Percentiles rank a stretch among this genome's conserved stretches.
phyloP scores from a whole-genome alignment of 2,113 vertebrate species.

The Sinocyclocheilus grahami region DNA sequence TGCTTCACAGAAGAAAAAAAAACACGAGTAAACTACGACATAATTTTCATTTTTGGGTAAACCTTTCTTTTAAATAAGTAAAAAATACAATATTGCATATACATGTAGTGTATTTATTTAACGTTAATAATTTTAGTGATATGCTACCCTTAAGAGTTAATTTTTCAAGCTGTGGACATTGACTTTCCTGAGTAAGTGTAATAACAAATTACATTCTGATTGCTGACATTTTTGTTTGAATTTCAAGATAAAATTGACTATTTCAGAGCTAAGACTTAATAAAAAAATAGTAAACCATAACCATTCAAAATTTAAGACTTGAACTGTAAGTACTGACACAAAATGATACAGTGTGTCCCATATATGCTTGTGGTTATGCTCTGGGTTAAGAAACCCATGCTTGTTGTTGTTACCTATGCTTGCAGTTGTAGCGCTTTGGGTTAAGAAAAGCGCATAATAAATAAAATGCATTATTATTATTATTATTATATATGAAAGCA shows the following conservation, averaged over 20 bases:
- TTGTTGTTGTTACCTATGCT: no score
- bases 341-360: neutral
- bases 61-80: neutral
- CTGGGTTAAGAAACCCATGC: no score
- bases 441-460: no score
- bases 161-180: neutral
- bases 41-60: no score
- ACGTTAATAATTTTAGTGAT: neutral
- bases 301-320: neutral
- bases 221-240: neutral
- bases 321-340: neutral
- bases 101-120: neutral
- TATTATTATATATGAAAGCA: neutral
- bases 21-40: no score
- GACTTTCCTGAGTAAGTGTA: neutral
- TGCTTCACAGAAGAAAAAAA: neutral
- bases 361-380: no score
- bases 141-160: neutral
- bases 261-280: neutral
- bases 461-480: no score
- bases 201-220: neutral
- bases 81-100: neutral
- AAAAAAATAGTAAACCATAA: neutral
- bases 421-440: no score
- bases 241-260: neutral